Base-by-base conservation (phyloP, 2,888 invertebrate species). In the Aphodius sticticus region DNA sequence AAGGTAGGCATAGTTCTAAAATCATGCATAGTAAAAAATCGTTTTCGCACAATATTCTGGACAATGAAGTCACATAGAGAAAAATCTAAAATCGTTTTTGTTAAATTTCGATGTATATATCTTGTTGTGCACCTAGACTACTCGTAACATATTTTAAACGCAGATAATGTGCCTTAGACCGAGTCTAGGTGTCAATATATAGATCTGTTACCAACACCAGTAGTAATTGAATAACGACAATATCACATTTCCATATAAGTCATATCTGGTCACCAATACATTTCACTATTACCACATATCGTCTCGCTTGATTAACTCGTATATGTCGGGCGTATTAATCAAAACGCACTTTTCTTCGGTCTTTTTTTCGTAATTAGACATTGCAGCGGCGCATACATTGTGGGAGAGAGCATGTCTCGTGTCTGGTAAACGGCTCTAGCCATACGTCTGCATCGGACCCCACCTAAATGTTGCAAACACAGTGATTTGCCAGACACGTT, bases 131-230 rank as follows among this genome's bases (percentile, higher is more conserved):
- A 26, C 3, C 26, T 2, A 26, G 26, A 26, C 26, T 1, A 26
- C 26, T 26, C 3, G 3, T 26, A 26, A 26, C 26, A 26, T 26
- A 26, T 26, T 26, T 26, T 26, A 26, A 26, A 26, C 26, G 3
- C 26, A 26, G 26, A 26, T 2, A 2, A 3, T 26, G 26, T 26
- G 26, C 26, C 26, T 26, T 26, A 26, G 26, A 26, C 26, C 26
- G 26, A 26, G 26, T 26, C 26, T 53, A 53, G 53, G 53, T 53
- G 53, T 53, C 53, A 53, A 53, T 53, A 53, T 53, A 53, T 12
- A 53, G 53, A 53, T 53, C 53, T 53, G 53, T 53, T 53, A 53
- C 53, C 53, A 53, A 53, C 53, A 53, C 53, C 53, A 53, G 53
- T 53, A 53, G 53, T 53, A 53, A 53, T 53, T 53, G 53, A 53